A percentile compares a stretch with the other conserved stretches of the same genome.
phyloP scores from a whole-genome alignment of 2,797 vertebrate genomes.

The Gastrophryne carolinensis region DNA sequence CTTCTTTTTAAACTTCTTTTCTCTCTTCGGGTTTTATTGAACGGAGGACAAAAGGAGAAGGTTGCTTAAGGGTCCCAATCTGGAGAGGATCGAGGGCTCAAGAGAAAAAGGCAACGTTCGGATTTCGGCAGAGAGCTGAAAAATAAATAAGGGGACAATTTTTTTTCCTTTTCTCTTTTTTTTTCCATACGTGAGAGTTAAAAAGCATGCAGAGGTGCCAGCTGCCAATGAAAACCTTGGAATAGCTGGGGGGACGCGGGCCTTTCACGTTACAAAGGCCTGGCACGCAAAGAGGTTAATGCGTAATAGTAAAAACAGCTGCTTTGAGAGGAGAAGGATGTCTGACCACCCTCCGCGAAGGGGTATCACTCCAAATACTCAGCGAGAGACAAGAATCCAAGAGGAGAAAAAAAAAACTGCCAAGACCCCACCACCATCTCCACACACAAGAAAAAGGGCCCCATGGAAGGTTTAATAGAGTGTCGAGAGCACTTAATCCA shows the following conservation, averaged over 20 bases:
- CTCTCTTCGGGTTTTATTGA: slow-evolving; percentile 56
- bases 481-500: slow-evolving; percentile 12
- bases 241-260: slow-evolving; percentile 1
- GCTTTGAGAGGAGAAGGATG: slow-evolving; percentile 23
- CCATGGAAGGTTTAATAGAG: slow-evolving; percentile 36
- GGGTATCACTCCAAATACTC: neutral
- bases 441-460: neutral
- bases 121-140: slow-evolving; percentile 43
- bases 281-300: slow-evolving; percentile 36
- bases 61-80: slow-evolving; percentile 80
- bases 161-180: neutral
- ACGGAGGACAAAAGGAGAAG: slow-evolving; percentile 56
- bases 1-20: neutral
- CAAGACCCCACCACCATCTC: neutral
- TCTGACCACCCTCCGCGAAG: slow-evolving; percentile 41
- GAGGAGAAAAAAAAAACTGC: neutral
- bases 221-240: slow-evolving; percentile 57
- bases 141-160: slow-evolving; percentile 37
- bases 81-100: slow-evolving; percentile 83
- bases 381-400: neutral
- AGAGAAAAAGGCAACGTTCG: slow-evolving; percentile 65
- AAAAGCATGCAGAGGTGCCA: slow-evolving; percentile 62
- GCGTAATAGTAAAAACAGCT: slow-evolving; percentile 46
- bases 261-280: slow-evolving; percentile 25
- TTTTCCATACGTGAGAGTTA: slow-evolving; percentile 30